Evolutionary conservation across 2,888 invertebrate genomes (phyloP).

Genomic region (Aromia moschata): DNA sequence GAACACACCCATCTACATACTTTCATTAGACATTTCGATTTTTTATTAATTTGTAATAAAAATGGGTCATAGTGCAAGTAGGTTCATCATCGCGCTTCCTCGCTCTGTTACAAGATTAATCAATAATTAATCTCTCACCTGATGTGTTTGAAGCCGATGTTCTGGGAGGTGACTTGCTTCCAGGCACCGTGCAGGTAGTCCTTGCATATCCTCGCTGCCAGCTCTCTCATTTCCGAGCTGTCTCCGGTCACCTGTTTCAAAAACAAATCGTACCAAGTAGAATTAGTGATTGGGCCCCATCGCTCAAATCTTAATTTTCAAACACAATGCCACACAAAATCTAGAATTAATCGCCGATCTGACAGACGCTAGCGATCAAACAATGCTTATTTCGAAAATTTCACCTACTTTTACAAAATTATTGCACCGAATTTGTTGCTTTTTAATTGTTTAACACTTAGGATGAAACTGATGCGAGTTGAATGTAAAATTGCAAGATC

Average conservation of each 20-base stretch:
- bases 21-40: neutral
- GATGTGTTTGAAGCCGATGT: conserved; percentile 83
- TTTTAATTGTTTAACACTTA: too few relatives aligned
- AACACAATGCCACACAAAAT: conserved; percentile 7
- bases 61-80: neutral
- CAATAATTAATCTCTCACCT: conserved; percentile 74
- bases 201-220: conserved; percentile 85
- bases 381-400: neutral
- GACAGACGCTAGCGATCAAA: neutral
- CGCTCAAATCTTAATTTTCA: conserved; percentile 9
- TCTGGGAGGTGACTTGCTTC: conserved; percentile 82
- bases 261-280: conserved; percentile 46
- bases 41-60: neutral
- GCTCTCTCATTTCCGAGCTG: conserved; percentile 80
- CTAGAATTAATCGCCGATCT: neutral
- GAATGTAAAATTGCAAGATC: conserved; percentile 27
- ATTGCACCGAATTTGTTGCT: neutral
- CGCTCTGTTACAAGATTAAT: neutral
- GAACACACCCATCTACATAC: neutral
- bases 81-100: neutral
- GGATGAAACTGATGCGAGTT: neutral
- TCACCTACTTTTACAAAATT: neutral
- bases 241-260: conserved; percentile 71
- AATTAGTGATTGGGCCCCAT: conserved; percentile 32
- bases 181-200: conserved; percentile 91